Base-by-base conservation (phyloP, 2,888 invertebrate species). In the Eupelmus urozonus region DNA sequence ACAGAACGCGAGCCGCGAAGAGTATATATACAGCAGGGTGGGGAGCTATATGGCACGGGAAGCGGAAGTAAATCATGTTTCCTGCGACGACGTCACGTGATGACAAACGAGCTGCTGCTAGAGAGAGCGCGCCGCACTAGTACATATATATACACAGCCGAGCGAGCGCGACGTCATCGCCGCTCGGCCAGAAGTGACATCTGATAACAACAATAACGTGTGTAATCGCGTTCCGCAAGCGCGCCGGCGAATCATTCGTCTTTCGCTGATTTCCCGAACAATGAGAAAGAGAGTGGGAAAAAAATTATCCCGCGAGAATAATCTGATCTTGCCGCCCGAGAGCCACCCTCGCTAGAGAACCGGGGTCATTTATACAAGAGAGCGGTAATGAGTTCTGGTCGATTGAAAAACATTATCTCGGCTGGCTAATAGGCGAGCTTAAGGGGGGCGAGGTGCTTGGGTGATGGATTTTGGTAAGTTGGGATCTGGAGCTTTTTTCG, bases 51-150 rank as follows among this genome's bases (percentile, higher is more conserved):
- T 80, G 63, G 40, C 78, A 66, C 80, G 81, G 81, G 81, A 83
- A 85, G 81, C 88, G 89, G 89, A 89, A 89, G 88, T 88, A 88
- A 89, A 88, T 88, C 86, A 84, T 86, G 87, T 86, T 86, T 85
- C 85, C 86, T 85, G 85, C 84, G 85, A 85, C 86, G 85, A 85
- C 86, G 88, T 88, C 88, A 87, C 85, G 85, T 86, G 86, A 88
- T 89, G 89, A 89, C 88, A 89, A 89, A 89, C 86, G 88, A 88
- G 86, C 85, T 83, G 69, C n/a, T n/a, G 81, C 84, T 83, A 84
- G 87, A 85, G 69, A 34, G n/a, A n/a, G n/a, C n/a, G n/a, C n/a
- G n/a, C n/a, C n/a, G n/a, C 34, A 18, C 34, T 5, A 5, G 34
- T 34, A 34, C 34, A 34, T 34, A 34, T 29, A 13, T 29, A 16